phyloP scores from a whole-genome alignment of 2,113 vertebrate genomes.

The Strix uralensis region DNA sequence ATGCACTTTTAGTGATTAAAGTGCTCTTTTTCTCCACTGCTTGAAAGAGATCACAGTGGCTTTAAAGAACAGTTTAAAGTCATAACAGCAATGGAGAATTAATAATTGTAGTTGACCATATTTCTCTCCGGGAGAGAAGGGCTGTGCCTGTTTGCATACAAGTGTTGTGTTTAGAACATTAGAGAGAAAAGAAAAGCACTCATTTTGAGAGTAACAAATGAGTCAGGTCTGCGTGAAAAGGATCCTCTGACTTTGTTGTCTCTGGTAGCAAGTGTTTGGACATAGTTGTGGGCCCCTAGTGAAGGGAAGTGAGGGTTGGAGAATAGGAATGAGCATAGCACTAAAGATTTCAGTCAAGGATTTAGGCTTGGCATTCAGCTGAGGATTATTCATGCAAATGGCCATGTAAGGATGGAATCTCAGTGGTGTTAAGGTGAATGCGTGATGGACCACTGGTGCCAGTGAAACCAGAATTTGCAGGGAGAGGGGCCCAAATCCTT shows the following conservation, averaged over 20 bases:
- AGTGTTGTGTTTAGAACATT: background rate
- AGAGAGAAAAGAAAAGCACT: background rate
- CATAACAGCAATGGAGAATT: conserved; percentile 44
- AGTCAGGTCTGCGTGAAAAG: background rate
- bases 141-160: background rate
- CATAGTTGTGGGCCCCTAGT: background rate
- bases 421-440: rapidly evolving
- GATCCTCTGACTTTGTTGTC: background rate
- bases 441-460: background rate
- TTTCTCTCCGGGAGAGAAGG: background rate
- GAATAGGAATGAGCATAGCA: background rate
- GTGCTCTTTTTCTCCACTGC: conserved; percentile 34
- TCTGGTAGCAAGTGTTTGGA: rapidly evolving
- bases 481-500: background rate
- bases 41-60: conserved; percentile 20
- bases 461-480: background rate
- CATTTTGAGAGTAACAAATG: background rate
- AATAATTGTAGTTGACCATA: conserved; percentile 6
- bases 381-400: background rate
- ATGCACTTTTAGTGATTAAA: conserved; percentile 56
- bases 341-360: background rate
- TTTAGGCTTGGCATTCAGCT: background rate
- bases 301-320: background rate
- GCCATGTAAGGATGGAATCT: rapidly evolving
- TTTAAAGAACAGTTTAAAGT: conserved; percentile 53